These are phyloP conservation scores for Salvelinus fontinalis DNA, from an alignment of 2,113 vertebrate species.

Conservation along the genomic window DNA sequence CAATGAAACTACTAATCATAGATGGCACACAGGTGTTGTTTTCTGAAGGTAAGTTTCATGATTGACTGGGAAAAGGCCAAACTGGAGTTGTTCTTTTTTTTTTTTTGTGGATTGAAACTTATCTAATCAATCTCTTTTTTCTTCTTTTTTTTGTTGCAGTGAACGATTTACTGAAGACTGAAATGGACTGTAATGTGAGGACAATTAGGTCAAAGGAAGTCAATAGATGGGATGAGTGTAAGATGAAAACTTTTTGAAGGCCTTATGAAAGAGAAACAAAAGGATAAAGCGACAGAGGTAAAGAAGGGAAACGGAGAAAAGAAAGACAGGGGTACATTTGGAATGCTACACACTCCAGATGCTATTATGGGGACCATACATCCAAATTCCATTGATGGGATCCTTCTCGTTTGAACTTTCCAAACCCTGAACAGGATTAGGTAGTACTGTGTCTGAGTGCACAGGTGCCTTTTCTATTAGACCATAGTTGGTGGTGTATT, in stretches of 20 bases:
- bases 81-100: not conserved
- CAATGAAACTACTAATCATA: too few relatives aligned
- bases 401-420: not conserved
- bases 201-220: slow-evolving; percentile 8
- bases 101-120: too few relatives aligned
- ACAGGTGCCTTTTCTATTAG: slow-evolving; percentile 14
- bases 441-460: not conserved
- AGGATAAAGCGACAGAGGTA: slow-evolving; percentile 1
- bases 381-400: not conserved
- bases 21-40: too few relatives aligned
- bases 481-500: slow-evolving; percentile 14
- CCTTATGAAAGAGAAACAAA: slow-evolving; percentile 9
- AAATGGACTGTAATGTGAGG: not conserved
- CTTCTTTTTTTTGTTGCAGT: slow-evolving; percentile 17
- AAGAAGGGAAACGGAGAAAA: not conserved
- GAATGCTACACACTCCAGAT: not conserved
- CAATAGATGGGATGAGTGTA: not conserved
- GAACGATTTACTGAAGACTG: not conserved
- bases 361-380: not conserved
- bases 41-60: too few relatives aligned
- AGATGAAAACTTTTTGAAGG: not conserved
- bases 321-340: not conserved
- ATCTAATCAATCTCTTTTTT: not conserved
- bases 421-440: slow-evolving; percentile 8
- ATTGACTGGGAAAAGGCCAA: too few relatives aligned